Conservation (phyloP, 2,888 invertebrate genomes). For the Caenorhabditis sp. region DNA sequence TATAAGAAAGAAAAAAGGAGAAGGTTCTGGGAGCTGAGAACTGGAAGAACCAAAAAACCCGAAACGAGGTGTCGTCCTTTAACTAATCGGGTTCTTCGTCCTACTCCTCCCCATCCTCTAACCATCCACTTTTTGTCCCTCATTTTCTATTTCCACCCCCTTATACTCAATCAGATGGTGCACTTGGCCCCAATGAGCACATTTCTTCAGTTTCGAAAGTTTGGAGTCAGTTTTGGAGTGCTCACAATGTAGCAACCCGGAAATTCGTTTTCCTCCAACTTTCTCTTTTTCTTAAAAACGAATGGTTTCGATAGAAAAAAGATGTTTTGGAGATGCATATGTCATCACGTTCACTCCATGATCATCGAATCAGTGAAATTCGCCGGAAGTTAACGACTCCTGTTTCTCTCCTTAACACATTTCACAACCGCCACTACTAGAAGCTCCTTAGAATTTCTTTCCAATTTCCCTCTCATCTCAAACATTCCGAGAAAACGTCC, state of each 20-base stretch:
- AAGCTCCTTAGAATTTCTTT: neutral
- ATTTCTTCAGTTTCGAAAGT: constrained; percentile 22
- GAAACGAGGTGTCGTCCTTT: constrained; percentile 44
- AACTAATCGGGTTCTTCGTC: constrained; percentile 42
- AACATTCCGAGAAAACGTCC: neutral
- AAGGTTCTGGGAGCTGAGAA: constrained; percentile 17
- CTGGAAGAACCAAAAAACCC: constrained; percentile 18
- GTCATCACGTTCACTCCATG: no score
- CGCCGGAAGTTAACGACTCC: constrained; percentile 10
- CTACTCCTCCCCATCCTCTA: no score
- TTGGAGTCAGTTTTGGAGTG: constrained; percentile 4
- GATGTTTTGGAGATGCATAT: no score
- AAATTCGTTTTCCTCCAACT: constrained; percentile 9
- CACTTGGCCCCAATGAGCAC: constrained; percentile 30
- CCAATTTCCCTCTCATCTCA: neutral
- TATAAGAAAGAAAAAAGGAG: constrained; percentile 3
- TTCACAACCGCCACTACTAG: neutral
- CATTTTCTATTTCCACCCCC: constrained; percentile 18
- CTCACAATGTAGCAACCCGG: constrained; percentile 19
- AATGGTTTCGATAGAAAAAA: no score
- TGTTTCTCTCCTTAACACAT: no score
- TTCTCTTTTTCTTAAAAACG: constrained; percentile 10
- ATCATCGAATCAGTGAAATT: constrained; percentile 22
- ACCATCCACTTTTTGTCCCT: constrained; percentile 11
- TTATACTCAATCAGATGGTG: constrained; percentile 60